Evolutionary conservation across 2,797 vertebrate genomes (phyloP).

Genomic region (Bucorvus abyssinicus): DNA sequence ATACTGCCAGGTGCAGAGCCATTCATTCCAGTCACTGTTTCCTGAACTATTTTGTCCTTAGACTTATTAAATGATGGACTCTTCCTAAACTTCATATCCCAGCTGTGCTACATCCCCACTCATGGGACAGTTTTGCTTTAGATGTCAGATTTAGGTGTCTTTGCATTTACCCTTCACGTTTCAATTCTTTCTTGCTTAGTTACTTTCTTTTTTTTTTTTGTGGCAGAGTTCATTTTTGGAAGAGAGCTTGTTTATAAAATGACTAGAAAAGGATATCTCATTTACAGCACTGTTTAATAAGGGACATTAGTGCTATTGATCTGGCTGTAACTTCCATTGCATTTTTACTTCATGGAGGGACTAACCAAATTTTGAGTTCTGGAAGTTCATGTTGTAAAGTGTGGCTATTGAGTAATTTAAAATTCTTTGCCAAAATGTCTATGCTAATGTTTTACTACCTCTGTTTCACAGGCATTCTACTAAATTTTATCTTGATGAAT

Average conservation of each 20-base stretch:
- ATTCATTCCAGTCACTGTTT: not conserved
- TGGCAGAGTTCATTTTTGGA: not conserved
- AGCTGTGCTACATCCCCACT: not conserved
- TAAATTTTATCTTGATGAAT: not conserved
- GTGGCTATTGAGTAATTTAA: not conserved
- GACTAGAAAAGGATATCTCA: not conserved
- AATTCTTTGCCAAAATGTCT: not conserved
- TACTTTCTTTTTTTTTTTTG: not conserved
- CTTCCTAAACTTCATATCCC: not conserved
- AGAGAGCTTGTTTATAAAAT: not conserved
- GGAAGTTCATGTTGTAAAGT: not conserved
- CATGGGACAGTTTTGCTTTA: not conserved
- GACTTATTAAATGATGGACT: not conserved
- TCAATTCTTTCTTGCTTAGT: not conserved
- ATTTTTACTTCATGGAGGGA: not conserved
- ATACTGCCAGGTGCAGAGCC: not conserved
- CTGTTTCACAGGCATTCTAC: not conserved
- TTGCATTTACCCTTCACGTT: not conserved
- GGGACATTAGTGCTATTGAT: not conserved
- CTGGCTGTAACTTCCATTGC: not conserved
- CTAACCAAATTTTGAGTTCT: not conserved
- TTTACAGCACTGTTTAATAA: not conserved
- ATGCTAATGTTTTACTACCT: not conserved
- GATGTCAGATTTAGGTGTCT: not conserved
- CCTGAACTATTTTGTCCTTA: not conserved